phyloP scores from a whole-genome alignment of 2,113 vertebrate species.

The Tetrao urogallus region DNA sequence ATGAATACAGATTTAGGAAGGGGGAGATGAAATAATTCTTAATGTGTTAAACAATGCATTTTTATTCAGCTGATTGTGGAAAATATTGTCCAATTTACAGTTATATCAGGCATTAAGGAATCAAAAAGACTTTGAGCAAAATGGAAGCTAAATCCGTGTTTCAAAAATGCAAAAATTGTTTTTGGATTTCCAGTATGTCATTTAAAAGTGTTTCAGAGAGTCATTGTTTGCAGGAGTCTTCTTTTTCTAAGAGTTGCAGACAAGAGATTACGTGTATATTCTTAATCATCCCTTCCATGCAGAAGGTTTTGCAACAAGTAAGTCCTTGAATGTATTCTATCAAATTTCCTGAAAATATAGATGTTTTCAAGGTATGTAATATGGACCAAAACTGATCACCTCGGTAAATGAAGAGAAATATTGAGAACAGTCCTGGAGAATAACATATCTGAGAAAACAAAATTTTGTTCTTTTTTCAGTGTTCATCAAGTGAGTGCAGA shows the following conservation, averaged over 20 bases:
- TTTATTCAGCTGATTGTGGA: conserved; percentile 11
- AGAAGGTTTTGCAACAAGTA: not conserved
- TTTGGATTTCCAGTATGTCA: not conserved
- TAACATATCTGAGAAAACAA: not conserved
- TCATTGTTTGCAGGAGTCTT: not conserved
- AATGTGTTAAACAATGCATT: not conserved
- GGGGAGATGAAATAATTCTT: not conserved
- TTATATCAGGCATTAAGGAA: not conserved
- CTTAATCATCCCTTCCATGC: not conserved
- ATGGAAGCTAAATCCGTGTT: conserved; percentile 1
- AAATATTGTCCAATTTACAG: not conserved
- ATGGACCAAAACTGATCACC: not conserved
- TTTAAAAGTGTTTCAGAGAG: not conserved
- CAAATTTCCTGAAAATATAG: not conserved
- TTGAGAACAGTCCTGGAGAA: not conserved
- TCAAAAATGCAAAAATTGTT: not conserved
- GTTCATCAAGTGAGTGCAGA: not conserved
- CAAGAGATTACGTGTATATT: not conserved
- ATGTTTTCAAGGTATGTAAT: not conserved
- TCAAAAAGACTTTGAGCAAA: conserved; percentile 3
- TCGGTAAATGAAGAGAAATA: not conserved
- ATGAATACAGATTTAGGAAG: not conserved
- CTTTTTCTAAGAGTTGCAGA: no score
- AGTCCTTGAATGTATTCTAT: not conserved
- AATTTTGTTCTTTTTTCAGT: not conserved